A percentile compares a stretch with the other conserved stretches of the same genome.
Conservation (phyloP, 35 echinoderm and acorn worm genomes). For the Acanthaster planci region DNA sequence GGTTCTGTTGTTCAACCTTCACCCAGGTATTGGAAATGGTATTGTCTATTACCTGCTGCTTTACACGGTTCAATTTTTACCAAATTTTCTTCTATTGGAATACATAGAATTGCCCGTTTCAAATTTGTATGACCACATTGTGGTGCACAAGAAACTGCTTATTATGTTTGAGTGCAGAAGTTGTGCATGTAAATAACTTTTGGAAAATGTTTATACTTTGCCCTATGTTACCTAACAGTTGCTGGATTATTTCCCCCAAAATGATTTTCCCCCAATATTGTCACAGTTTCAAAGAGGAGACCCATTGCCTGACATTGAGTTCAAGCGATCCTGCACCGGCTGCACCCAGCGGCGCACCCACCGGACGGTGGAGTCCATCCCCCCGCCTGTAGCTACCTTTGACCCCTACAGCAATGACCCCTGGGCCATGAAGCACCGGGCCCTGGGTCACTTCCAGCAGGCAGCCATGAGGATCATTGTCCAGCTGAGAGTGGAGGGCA, state of each 20-base stretch:
- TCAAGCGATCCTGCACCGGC: constrained; percentile 54
- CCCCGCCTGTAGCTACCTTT: constrained; percentile 58
- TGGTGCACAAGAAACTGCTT: too few relatives aligned
- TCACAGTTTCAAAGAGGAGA: constrained; percentile 89
- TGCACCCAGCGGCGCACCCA: constrained; percentile 80
- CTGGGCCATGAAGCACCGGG: constrained; percentile 80
- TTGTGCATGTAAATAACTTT: too few relatives aligned
- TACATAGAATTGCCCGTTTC: too few relatives aligned
- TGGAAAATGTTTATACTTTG: too few relatives aligned
- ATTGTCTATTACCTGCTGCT: too few relatives aligned
- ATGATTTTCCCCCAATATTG: constrained; percentile 32
- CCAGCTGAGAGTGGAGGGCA: constrained; percentile 66
- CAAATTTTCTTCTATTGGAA: too few relatives aligned
- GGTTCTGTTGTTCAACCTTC: too few relatives aligned
- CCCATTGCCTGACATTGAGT: constrained; percentile 86
- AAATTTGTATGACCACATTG: too few relatives aligned
- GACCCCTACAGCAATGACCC: constrained; percentile 87
- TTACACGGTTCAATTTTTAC: too few relatives aligned
- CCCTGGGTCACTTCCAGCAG: constrained; percentile 80
- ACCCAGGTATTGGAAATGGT: too few relatives aligned
- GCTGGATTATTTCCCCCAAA: background rate
- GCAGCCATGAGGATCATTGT: constrained; percentile 88
- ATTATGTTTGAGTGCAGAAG: too few relatives aligned
- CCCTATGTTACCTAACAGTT: too few relatives aligned
- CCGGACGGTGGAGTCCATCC: constrained; percentile 46